Percentiles rank a stretch among this genome's conserved stretches.
Conservation (phyloP, 2,797 vertebrate species). For the Poeciliopsis gracilis region DNA sequence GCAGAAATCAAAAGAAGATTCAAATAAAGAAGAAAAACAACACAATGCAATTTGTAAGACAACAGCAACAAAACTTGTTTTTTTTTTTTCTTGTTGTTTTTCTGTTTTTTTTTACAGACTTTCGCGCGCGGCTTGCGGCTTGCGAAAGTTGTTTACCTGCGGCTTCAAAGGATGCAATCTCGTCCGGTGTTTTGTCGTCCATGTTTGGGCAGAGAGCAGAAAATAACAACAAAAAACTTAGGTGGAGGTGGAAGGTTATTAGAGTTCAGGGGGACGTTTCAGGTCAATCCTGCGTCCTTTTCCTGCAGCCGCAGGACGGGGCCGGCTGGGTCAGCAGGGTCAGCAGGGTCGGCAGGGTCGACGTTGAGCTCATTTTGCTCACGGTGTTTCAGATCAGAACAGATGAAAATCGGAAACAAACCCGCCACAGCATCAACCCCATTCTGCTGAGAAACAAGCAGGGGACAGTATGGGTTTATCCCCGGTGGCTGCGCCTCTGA, state of each 20-base stretch:
- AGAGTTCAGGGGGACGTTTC: not conserved
- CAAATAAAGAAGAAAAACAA: not conserved
- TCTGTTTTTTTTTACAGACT: no score
- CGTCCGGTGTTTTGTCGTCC: conserved; percentile 63
- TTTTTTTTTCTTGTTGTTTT: no score
- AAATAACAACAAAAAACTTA: not conserved
- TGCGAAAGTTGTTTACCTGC: conserved; percentile 48
- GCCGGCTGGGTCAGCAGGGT: no score
- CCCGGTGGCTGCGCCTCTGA: not conserved
- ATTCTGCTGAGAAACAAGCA: conserved; percentile 28
- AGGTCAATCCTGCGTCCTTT: not conserved
- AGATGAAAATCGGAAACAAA: conserved; percentile 1
- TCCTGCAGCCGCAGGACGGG: not conserved
- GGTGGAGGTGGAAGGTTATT: not conserved
- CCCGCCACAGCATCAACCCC: not conserved
- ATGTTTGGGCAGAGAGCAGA: not conserved
- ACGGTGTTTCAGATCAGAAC: conserved; percentile 22
- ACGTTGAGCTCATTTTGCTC: conserved; percentile 40
- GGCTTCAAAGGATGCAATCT: conserved; percentile 64
- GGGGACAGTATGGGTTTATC: conserved; percentile 37
- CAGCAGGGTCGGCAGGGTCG: no score
- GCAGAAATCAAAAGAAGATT: not conserved
- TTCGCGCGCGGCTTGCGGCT: not conserved
- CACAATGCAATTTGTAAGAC: not conserved
- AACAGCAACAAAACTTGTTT: not conserved